These are phyloP conservation scores for Scaptomyza caliginosa DNA, from an alignment of 2,888 invertebrate species.

Conservation along the genomic window DNA sequence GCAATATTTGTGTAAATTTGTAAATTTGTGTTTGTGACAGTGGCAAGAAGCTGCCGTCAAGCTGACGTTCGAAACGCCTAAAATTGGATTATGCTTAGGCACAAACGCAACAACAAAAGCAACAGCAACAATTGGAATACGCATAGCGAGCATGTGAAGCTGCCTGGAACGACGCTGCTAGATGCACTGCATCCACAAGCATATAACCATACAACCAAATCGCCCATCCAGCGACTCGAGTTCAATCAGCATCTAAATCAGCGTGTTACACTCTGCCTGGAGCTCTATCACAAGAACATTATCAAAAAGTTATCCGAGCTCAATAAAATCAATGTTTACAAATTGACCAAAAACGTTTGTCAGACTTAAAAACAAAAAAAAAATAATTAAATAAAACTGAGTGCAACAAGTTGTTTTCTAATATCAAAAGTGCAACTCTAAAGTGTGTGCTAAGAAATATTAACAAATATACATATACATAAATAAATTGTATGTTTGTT, in stretches of 20 bases:
- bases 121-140: slow-evolving; percentile 31
- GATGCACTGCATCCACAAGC: slow-evolving; percentile 48
- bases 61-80: slow-evolving; percentile 56
- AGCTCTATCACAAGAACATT: slow-evolving; percentile 77
- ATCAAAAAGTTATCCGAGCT: slow-evolving; percentile 63
- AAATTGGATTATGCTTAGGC: slow-evolving; percentile 81
- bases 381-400: slow-evolving; percentile 13
- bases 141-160: slow-evolving; percentile 72
- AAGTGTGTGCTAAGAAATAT: not conserved
- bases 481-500: too few species aligned
- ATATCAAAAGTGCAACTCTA: not conserved
- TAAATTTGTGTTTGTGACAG: not conserved
- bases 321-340: slow-evolving; percentile 55
- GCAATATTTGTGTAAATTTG: not conserved
- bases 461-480: too few species aligned
- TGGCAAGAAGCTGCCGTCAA: slow-evolving; percentile 39
- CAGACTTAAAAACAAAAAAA: slow-evolving; percentile 54
- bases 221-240: slow-evolving; percentile 44
- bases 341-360: slow-evolving; percentile 61
- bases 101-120: slow-evolving; percentile 60
- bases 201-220: not conserved
- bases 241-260: slow-evolving; percentile 66
- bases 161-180: slow-evolving; percentile 14
- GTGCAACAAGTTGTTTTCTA: slow-evolving; percentile 43
- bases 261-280: slow-evolving; percentile 68